Evolutionary conservation across 2,888 invertebrate genomes (phyloP).

Genomic region (Ormyrus pomaceus): DNA sequence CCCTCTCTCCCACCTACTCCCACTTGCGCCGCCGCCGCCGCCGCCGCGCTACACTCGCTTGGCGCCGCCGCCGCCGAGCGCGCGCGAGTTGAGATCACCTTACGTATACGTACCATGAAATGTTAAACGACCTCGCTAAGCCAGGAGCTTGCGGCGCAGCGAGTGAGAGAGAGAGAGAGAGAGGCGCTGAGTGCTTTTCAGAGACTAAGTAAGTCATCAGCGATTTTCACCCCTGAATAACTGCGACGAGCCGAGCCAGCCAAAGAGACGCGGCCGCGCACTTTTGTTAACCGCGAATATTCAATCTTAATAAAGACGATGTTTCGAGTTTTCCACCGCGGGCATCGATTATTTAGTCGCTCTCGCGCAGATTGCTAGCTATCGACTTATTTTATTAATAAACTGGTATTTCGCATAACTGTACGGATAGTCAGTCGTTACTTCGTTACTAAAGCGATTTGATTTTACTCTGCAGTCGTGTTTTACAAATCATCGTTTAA

Average conservation of each 20-base stretch:
- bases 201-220: constrained; percentile 55
- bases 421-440: no score
- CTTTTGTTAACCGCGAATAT: not conserved
- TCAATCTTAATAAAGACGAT: constrained; percentile 14
- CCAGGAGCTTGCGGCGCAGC: constrained; percentile 2
- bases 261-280: not conserved
- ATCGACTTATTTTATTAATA: no score
- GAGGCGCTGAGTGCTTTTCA: constrained; percentile 46
- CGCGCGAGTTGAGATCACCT: constrained; percentile 27
- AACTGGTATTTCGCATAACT: no score
- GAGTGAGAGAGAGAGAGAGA: constrained; percentile 1
- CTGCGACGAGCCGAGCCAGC: not conserved
- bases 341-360: no score
- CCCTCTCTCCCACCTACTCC: not conserved
- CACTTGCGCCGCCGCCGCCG: not conserved
- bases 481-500: no score
- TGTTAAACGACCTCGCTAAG: constrained; percentile 50
- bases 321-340: no score
- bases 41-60: not conserved
- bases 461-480: no score
- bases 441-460: no score
- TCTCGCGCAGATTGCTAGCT: no score
- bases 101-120: constrained; percentile 53
- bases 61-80: not conserved
- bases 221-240: constrained; percentile 54